Percentiles rank a stretch among this genome's conserved stretches.
These are phyloP conservation scores for Phalanger gymnotis DNA, from an alignment of 2,797 vertebrate species.

Conservation along the genomic window DNA sequence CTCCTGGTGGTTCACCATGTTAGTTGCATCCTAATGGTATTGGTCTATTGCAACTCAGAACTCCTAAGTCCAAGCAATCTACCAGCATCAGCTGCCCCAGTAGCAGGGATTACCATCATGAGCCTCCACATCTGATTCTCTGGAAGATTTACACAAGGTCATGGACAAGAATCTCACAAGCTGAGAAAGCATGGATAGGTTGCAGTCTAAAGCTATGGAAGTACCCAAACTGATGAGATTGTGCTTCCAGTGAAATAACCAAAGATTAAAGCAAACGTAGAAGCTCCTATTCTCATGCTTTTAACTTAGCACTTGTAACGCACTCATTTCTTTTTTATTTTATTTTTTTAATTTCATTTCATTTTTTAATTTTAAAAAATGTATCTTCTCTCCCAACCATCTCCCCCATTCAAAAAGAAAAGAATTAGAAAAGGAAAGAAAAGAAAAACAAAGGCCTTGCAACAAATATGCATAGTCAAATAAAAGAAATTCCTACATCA, in stretches of 20 bases:
- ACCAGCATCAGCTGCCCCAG: neutral
- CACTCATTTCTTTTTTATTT: neutral
- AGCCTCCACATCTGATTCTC: neutral
- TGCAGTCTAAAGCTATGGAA: neutral
- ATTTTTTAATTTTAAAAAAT: neutral
- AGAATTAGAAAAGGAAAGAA: neutral
- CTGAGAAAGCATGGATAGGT: neutral
- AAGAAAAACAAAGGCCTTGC: too few species aligned
- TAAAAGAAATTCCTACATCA: too few species aligned
- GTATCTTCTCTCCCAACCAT: neutral
- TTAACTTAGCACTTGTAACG: neutral
- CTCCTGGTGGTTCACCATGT: neutral
- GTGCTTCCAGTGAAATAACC: neutral
- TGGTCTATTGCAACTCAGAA: neutral
- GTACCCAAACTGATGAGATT: neutral
- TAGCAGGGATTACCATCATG: neutral
- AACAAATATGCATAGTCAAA: too few species aligned
- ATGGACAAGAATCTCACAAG: neutral
- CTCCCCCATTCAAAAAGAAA: neutral
- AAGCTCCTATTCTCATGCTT: neutral
- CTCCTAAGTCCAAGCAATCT: neutral
- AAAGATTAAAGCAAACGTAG: constrained; percentile 9
- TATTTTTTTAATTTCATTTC: neutral
- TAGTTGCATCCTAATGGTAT: neutral
- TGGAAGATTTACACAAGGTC: neutral